Evolutionary conservation across 1,140 invertebrate genomes (phyloP).

Genomic region (Leptinotarsa lineolata): DNA sequence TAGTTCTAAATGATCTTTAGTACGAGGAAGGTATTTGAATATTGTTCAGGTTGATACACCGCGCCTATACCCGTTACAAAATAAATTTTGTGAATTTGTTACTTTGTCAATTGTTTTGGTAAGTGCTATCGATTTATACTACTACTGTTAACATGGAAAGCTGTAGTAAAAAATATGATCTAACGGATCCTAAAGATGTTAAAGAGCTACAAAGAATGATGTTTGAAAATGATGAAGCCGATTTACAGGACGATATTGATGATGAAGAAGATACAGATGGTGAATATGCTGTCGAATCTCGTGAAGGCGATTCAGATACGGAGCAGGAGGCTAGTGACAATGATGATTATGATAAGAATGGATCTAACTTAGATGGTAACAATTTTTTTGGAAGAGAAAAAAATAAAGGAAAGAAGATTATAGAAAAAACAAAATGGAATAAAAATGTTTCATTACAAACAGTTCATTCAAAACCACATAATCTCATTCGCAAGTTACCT

Average conservation of each 20-base stretch:
- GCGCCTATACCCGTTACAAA: background rate
- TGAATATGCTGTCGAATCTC: slow-evolving; percentile 23
- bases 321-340: slow-evolving; percentile 14
- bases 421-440: slow-evolving; percentile 20
- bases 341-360: background rate
- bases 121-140: background rate
- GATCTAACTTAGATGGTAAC: slow-evolving; percentile 4
- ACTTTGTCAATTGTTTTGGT: background rate
- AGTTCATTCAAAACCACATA: slow-evolving; percentile 16
- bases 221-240: background rate
- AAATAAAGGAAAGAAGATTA: background rate
- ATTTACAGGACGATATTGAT: slow-evolving; percentile 25
- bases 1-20: background rate
- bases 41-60: background rate
- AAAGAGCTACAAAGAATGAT: background rate
- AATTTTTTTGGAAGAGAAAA: slow-evolving; percentile 27
- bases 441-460: background rate
- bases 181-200: slow-evolving; percentile 7
- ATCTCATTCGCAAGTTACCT: slow-evolving; percentile 16
- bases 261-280: slow-evolving; percentile 12
- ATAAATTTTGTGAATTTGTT: background rate
- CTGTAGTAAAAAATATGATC: background rate
- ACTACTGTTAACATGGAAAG: background rate
- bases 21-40: background rate
- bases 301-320: slow-evolving; percentile 25